Evolutionary conservation across 1,140 invertebrate genomes (phyloP), one percentile per base, ranked within the genome.

Genomic region (Lordiphosa stackelbergi): DNA sequence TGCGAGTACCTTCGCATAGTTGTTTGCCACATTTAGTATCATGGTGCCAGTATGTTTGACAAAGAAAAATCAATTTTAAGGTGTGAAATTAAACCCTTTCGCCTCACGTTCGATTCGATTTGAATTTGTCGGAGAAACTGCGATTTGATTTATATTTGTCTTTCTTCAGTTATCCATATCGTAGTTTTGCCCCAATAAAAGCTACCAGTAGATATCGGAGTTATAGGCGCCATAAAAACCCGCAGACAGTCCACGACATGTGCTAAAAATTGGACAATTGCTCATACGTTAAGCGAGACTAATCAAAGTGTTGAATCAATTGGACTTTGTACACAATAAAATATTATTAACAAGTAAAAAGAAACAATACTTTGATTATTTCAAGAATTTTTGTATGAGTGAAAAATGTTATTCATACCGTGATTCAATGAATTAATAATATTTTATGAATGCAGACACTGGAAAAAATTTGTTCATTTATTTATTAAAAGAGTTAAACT

Each of bases 51-150:
- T n/a, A n/a, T n/a, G n/a, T 75, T 79, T 79, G 66, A 28, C 66
- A 70, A 63, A 68, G 74, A 71, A 68, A 74, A 75, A 83, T 83
- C 74, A 71, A 75, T 81, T 81, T 81, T 43, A 41, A 36, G 42
- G 34, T 59, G 54, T 51, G 63, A 47, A 53, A 57, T 35, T 37
- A 46, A 13, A 31, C 69, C 53, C 38, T 36, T 28, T 9, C 13
- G n/a, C 16, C 24, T 58, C 65, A 69, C 65, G 68, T 77, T 71
- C 57, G 45, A 36, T 31, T 52, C 28, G 7, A 66, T 58, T 53
- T 38, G 40, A 65, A 74, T 70, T 54, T 45, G n/a, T 45, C 24
- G 5, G 9, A 13, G 42, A 9, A 45, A 45, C 24, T 46, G 7
- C 11, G 24, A 46, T 46, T 46, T 46, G 28, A 8, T 31, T 31